Base-by-base conservation (phyloP, 2,113 vertebrate genomes). In the Chiloscyllium plagiosum region DNA sequence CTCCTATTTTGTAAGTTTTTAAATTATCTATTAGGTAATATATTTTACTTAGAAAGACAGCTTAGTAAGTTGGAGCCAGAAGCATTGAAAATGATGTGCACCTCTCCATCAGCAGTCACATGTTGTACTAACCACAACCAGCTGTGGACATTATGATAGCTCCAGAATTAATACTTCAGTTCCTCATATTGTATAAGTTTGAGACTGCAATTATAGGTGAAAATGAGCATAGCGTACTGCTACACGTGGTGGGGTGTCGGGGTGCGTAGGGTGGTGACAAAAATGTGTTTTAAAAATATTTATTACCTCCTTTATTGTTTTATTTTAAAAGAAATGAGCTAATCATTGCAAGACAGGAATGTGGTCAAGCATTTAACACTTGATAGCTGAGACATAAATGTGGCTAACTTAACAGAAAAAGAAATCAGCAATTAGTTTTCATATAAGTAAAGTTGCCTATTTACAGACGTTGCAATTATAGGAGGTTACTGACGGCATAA, bases 1-100 rank as follows among this genome's bases (percentile, higher is more conserved):
- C 56, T 61, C 56, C 56, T 61, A 61, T 61, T 61, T 61, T 61
- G 56, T 61, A 61, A 10, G 56, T 61, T 61, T 61, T 61, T 61
- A 61, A 8, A 6, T 87, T n/a, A 92, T 92, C 89, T 19, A 66
- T 66, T 66, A 65, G 66, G 89, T 66, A 66, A 66, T 93, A 65
- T 65, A 93, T 68, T 68, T 93, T 93, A 37, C 89, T 93, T 61
- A 19, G 33, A 93, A n/a, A 37, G 33, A 66, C 61, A 93, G 89
- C 66, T 93, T 93, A 93, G 89, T 61, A 93, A 93, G 89, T 19
- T 93, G 89, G 61, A 61, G 61, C 66, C 89, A 93, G 89, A 19
- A 93, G 61, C 89, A 66, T 93, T 93, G 65, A 66, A 93, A 93
- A 93, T 66, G 66, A 93, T 92, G 29, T 92, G n/a, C 19, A 56